These are phyloP conservation scores for Laothoe populi DNA, from an alignment of 2,888 invertebrate genomes.

Conservation along the genomic window DNA sequence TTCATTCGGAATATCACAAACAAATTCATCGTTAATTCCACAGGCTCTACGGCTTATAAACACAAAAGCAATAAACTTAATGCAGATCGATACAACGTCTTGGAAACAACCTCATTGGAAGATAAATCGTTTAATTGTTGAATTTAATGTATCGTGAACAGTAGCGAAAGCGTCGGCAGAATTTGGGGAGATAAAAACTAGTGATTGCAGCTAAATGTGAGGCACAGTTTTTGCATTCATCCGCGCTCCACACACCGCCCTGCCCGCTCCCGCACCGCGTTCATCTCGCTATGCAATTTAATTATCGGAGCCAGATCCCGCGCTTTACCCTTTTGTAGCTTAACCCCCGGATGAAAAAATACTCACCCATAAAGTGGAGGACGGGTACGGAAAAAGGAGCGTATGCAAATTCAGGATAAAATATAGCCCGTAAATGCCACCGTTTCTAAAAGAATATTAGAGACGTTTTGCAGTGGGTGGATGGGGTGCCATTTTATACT, in stretches of 20 bases:
- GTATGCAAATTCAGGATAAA: slow-evolving; percentile 86
- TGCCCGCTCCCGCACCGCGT: not conserved
- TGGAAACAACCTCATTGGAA: not conserved
- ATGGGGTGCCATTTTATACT: slow-evolving; percentile 81
- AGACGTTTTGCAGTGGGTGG: slow-evolving; percentile 86
- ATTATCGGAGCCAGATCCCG: slow-evolving; percentile 79
- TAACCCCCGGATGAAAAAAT: slow-evolving; percentile 84
- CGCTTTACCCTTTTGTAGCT: slow-evolving; percentile 85
- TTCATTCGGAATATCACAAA: not conserved
- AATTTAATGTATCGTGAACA: slow-evolving; percentile 64
- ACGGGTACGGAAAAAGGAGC: slow-evolving; percentile 85
- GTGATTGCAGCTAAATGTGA: slow-evolving; percentile 29
- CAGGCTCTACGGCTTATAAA: not conserved
- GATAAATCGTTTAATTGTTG: slow-evolving; percentile 63
- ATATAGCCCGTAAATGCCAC: slow-evolving; percentile 86
- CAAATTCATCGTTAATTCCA: slow-evolving; percentile 36
- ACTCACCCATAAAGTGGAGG: slow-evolving; percentile 85
- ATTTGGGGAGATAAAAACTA: slow-evolving; percentile 17
- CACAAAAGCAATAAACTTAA: slow-evolving; percentile 21
- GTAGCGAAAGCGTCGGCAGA: slow-evolving; percentile 36
- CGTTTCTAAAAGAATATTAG: slow-evolving; percentile 86
- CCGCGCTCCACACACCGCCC: slow-evolving; percentile 7
- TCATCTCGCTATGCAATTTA: slow-evolving; percentile 76
- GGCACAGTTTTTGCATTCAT: slow-evolving; percentile 36
- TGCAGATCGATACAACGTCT: slow-evolving; percentile 2